Evolutionary conservation across 2,888 invertebrate species (phyloP), one percentile per base, ranked within the genome.

Genomic region (Protonemura montana): DNA sequence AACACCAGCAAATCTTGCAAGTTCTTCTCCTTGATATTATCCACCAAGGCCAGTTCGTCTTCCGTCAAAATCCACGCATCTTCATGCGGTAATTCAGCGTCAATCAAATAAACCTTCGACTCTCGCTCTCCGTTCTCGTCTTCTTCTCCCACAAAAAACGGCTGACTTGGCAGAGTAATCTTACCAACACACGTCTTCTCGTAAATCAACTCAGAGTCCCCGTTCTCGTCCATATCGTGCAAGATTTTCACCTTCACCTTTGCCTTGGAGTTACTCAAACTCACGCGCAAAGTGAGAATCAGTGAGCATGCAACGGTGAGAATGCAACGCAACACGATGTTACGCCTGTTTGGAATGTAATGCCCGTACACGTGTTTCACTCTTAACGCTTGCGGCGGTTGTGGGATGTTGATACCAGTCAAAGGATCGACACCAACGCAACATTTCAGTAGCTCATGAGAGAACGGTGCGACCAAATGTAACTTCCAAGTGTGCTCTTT

Each of bases 401-500:
- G 35, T 2, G 84, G 27, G 26, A 26, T 0, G 29, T 29, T 76
- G 13, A 76, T 27, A 0, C 29, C 76, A 16, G 42, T 27, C 16
- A 7, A 7, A 3, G 26, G 27, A 25, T 41, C 25, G 7, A 16
- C 21, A 1, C 28, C 84, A 0, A 16, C 41, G n/a, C 84, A 77
- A 0, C 78, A 35, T 85, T 85, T 59, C 26, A 83, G 81, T 3
- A 86, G 59, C 6, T 85, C 26, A 59, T 85, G n/a, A 0, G 16
- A n/a, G 82, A 90, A 90, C 10, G 88, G 85, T 0, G 89, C 89
- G 26, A 89, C 81, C 5, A 90, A 59, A 29, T 88, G 88, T 25
- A 90, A 82, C 0, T 87, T 88, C 90, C 90, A 90, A 0, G 88
- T 82, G 27, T 89, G 13, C n/a, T 90, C 89, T 26, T 87, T 88